phyloP scores from a whole-genome alignment of 2,797 vertebrate genomes.

The Salmo trutta region DNA sequence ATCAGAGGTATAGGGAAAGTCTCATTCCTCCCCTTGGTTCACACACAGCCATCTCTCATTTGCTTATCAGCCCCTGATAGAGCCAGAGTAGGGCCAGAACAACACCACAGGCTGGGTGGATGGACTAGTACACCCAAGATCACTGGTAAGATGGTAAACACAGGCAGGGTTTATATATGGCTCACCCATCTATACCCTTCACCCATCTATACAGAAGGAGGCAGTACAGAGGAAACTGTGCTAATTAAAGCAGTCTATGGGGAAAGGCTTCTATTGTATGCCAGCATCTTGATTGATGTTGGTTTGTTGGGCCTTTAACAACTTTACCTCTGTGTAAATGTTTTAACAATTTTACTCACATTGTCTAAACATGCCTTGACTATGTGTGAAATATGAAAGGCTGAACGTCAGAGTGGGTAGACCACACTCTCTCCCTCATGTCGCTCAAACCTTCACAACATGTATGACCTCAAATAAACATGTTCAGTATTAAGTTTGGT shows the following conservation, averaged over 20 bases:
- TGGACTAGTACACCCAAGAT: not conserved
- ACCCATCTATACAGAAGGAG: not conserved
- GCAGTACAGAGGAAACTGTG: not conserved
- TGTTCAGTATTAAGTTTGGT: slow-evolving; percentile 50
- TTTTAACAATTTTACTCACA: slow-evolving; percentile 60
- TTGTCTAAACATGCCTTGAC: slow-evolving; percentile 54
- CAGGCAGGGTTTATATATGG: not conserved
- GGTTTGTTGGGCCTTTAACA: slow-evolving; percentile 53
- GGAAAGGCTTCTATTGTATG: slow-evolving; percentile 16
- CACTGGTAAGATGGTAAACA: not conserved
- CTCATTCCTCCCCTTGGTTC: slow-evolving; percentile 39
- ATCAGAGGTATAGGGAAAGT: slow-evolving; percentile 40
- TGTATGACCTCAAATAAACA: slow-evolving; percentile 56
- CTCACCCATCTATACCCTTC: too few species aligned
- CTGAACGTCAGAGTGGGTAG: slow-evolving; percentile 35
- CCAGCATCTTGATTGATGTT: slow-evolving; percentile 52
- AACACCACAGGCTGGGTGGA: not conserved
- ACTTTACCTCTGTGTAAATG: slow-evolving; percentile 60
- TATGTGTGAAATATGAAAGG: slow-evolving; percentile 50
- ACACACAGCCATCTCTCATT: slow-evolving; percentile 28
- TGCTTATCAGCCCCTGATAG: not conserved
- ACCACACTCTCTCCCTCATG: slow-evolving; percentile 35
- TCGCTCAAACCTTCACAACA: slow-evolving; percentile 41
- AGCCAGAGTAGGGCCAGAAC: slow-evolving; percentile 19
- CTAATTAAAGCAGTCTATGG: slow-evolving; percentile 1